Conservation (phyloP, 2,888 invertebrate species). For the Gryllus longicercus region DNA sequence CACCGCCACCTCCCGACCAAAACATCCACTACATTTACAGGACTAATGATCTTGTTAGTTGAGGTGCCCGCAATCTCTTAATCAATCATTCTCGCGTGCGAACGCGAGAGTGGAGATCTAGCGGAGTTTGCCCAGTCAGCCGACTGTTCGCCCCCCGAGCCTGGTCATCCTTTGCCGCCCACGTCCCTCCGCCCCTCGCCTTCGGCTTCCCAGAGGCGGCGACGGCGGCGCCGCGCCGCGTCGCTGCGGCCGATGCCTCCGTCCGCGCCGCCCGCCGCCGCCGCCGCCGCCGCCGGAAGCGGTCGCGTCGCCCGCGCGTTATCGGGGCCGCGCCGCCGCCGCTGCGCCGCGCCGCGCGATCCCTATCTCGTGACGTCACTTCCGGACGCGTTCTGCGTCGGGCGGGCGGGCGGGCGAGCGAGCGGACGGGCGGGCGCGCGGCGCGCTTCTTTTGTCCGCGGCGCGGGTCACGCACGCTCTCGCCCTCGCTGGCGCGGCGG, state of each 20-base stretch:
- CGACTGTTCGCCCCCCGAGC: too few species aligned
- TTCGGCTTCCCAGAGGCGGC: background rate
- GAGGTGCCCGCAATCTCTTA: too few species aligned
- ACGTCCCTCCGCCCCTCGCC: background rate
- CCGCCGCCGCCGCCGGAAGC: background rate
- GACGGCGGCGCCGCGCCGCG: background rate
- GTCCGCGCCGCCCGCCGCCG: background rate
- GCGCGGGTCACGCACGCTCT: background rate
- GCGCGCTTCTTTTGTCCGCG: background rate
- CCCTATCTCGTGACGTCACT: conserved; percentile 2
- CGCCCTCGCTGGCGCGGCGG: background rate
- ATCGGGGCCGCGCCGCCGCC: background rate
- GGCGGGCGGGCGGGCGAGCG: too few species aligned
- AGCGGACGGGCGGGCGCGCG: background rate
- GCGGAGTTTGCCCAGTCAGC: too few species aligned
- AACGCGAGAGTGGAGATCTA: too few species aligned
- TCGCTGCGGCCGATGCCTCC: background rate
- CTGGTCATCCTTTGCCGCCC: background rate
- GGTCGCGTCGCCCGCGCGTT: background rate
- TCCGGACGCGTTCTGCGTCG: background rate
- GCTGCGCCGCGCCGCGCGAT: background rate
- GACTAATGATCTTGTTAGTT: too few species aligned
- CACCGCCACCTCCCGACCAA: too few species aligned
- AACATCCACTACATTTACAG: too few species aligned
- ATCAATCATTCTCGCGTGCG: too few species aligned